Conservation (phyloP, 1,140 invertebrate genomes). For the Brachionus plicatilis region DNA sequence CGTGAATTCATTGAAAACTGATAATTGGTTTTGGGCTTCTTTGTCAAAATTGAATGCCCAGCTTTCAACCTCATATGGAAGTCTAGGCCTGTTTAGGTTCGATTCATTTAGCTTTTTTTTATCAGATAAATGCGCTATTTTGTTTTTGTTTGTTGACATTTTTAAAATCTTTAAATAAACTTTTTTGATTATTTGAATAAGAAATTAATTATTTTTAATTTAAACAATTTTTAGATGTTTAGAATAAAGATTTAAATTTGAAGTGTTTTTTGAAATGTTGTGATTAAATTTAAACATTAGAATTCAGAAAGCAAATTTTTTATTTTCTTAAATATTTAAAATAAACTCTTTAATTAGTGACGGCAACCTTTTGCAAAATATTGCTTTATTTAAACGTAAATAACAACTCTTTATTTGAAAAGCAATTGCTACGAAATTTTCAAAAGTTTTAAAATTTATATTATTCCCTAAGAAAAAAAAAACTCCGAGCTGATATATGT, state of each 20-base stretch:
- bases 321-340: not conserved
- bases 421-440: not conserved
- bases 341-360: not conserved
- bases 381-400: not conserved
- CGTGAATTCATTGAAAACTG: not conserved
- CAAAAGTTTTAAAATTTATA: not conserved
- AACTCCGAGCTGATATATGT: not conserved
- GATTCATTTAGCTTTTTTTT: not conserved
- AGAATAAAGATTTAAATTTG: not conserved
- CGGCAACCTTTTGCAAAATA: not conserved
- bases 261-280: not conserved
- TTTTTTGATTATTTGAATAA: not conserved
- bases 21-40: not conserved
- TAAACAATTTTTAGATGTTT: not conserved
- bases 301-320: not conserved
- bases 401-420: not conserved
- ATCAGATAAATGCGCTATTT: not conserved
- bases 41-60: conserved; percentile 4
- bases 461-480: not conserved
- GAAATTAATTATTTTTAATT: not conserved
- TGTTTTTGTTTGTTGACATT: not conserved
- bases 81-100: not conserved
- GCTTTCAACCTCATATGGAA: not conserved
- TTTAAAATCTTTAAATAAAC: not conserved
- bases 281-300: not conserved